phyloP scores from a whole-genome alignment of 1,140 invertebrate genomes.

The Bombus breviceps region DNA sequence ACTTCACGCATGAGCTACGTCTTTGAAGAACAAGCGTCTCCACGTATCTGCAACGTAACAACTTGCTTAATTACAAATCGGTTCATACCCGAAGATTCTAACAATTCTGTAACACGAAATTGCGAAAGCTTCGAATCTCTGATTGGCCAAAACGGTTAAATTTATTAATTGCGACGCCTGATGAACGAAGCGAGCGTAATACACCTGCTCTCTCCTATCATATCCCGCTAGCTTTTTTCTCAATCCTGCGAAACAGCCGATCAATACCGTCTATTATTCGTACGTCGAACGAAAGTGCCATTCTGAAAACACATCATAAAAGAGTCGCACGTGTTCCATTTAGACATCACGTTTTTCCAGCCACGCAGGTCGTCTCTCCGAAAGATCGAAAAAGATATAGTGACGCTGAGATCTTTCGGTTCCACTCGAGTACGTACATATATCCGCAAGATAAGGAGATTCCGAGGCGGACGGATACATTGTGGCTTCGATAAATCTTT shows the following conservation, averaged over 20 bases:
- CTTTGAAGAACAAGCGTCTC: too few relatives aligned
- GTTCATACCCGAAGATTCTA: too few relatives aligned
- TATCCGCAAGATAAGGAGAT: slow-evolving; percentile 26
- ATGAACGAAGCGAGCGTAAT: neutral
- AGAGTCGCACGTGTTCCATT: neutral
- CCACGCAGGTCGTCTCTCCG: neutral
- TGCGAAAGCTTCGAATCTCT: too few relatives aligned
- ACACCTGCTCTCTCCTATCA: too few relatives aligned
- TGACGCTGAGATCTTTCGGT: neutral
- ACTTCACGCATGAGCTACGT: too few relatives aligned
- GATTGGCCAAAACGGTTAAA: too few relatives aligned
- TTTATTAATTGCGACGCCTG: too few relatives aligned
- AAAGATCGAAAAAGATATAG: slow-evolving; percentile 13
- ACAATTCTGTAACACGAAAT: too few relatives aligned
- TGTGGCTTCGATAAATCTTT: slow-evolving; percentile 42
- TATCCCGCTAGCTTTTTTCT: too few relatives aligned
- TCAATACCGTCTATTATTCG: neutral
- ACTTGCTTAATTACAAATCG: too few relatives aligned
- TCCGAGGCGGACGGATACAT: slow-evolving; percentile 21
- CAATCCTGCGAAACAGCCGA: neutral
- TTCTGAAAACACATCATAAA: neutral
- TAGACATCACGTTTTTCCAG: neutral
- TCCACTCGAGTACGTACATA: neutral
- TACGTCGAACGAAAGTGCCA: neutral
- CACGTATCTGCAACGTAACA: too few relatives aligned